Evolutionary conservation across 2,888 invertebrate species (phyloP).

Genomic region (Drosophila infuscata): DNA sequence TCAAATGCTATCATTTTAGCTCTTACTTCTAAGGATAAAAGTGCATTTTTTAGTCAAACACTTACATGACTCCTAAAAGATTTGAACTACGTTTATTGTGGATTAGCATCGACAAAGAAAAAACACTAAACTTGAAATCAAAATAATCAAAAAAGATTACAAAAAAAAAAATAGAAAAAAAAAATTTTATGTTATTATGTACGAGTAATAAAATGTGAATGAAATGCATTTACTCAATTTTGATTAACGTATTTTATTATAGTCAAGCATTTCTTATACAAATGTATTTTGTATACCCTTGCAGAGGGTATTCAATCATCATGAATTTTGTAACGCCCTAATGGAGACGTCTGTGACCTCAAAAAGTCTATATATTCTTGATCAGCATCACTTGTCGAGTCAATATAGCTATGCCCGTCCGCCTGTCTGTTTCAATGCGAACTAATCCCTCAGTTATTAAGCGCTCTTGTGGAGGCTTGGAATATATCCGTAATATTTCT

Average conservation of each 20-base stretch:
- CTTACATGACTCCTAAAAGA: slow-evolving; percentile 32
- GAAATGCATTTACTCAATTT: slow-evolving; percentile 28
- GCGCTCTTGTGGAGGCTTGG: not conserved
- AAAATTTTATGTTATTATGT: slow-evolving; percentile 25
- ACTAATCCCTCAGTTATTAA: not conserved
- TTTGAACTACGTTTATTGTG: slow-evolving; percentile 20
- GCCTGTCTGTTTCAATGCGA: not conserved
- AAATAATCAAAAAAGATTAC: slow-evolving; percentile 11
- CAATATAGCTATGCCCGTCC: not conserved
- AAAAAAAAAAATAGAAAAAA: slow-evolving; percentile 2
- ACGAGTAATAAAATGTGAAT: slow-evolving; percentile 36
- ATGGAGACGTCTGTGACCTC: not conserved
- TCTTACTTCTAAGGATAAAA: slow-evolving; percentile 45
- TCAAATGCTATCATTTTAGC: slow-evolving; percentile 31
- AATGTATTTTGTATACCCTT: not conserved
- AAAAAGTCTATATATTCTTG: not conserved
- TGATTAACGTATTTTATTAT: slow-evolving; percentile 10
- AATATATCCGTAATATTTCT: not conserved
- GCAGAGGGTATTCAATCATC: not conserved
- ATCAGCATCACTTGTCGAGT: not conserved
- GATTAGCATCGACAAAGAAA: not conserved
- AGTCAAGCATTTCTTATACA: slow-evolving; percentile 1
- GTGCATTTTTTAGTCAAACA: slow-evolving; percentile 51
- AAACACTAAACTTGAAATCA: slow-evolving; percentile 8
- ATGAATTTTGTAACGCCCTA: not conserved